Percentiles rank a stretch among this genome's conserved stretches.
Evolutionary conservation across 2,888 invertebrate genomes (phyloP).

Genomic region (Rapana venosa): DNA sequence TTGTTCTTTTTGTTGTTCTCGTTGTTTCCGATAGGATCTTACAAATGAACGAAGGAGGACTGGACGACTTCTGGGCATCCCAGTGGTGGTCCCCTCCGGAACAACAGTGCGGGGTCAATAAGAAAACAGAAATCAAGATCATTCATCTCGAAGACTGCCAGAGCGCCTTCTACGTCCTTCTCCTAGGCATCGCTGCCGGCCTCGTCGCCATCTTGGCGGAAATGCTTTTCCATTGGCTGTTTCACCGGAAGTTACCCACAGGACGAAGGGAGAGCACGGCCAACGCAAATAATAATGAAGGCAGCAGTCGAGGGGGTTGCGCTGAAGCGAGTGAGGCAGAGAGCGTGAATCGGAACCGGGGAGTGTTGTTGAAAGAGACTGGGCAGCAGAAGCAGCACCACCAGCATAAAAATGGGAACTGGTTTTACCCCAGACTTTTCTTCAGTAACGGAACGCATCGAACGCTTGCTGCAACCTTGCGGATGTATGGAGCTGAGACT

Average conservation of each 20-base stretch:
- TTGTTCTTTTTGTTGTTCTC: too few relatives aligned
- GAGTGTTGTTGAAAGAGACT: too few relatives aligned
- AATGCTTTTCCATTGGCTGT: neutral
- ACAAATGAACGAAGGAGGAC: constrained; percentile 33
- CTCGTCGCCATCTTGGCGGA: constrained; percentile 12
- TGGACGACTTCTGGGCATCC: constrained; percentile 28
- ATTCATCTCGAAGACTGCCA: constrained; percentile 19
- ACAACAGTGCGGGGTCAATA: neutral
- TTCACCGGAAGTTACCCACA: neutral
- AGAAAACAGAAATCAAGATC: constrained; percentile 16
- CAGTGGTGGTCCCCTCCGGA: neutral
- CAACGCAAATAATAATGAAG: neutral
- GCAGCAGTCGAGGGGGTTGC: neutral
- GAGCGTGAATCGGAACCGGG: neutral
- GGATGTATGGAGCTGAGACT: too few relatives aligned
- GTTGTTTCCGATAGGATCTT: neutral
- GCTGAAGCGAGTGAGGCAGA: neutral
- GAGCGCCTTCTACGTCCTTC: constrained; percentile 30
- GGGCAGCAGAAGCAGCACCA: too few relatives aligned
- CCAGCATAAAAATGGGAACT: too few relatives aligned
- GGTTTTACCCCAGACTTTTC: too few relatives aligned
- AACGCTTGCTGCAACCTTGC: too few relatives aligned
- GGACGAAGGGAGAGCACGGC: neutral
- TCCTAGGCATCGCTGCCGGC: constrained; percentile 8
- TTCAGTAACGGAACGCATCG: too few relatives aligned